phyloP scores from a whole-genome alignment of 2,113 vertebrate species.

The Austrofundulus limnaeus region DNA sequence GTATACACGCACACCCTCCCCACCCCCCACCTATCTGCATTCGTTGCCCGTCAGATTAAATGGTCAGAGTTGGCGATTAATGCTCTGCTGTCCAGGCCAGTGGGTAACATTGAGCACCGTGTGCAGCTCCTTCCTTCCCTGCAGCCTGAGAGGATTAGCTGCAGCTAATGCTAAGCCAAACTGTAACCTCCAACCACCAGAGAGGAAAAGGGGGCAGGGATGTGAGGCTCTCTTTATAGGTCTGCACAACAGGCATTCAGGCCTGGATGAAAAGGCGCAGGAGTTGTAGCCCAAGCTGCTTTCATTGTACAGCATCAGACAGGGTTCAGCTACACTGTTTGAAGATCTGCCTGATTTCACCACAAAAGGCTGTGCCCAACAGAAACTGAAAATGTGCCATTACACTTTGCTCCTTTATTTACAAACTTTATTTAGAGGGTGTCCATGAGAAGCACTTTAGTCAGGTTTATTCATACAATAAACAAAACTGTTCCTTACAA shows the following conservation, averaged over 20 bases:
- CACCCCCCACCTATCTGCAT: conserved; percentile 61
- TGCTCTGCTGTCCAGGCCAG: conserved; percentile 64
- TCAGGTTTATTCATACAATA: not conserved
- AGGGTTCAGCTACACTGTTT: not conserved
- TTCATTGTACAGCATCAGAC: not conserved
- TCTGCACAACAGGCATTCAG: conserved; percentile 9
- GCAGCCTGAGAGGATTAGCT: conserved; percentile 82
- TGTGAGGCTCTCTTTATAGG: conserved; percentile 25
- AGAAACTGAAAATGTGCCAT: not conserved
- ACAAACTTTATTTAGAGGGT: too few relatives aligned
- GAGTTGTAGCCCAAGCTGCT: conserved; percentile 6
- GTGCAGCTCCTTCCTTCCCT: conserved; percentile 62
- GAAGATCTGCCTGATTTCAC: not conserved
- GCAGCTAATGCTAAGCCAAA: conserved; percentile 77
- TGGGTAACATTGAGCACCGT: conserved; percentile 50
- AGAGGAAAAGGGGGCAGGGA: conserved; percentile 35
- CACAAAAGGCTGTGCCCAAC: not conserved
- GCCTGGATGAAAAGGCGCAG: conserved; percentile 19
- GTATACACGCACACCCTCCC: conserved; percentile 28
- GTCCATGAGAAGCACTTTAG: not conserved
- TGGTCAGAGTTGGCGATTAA: conserved; percentile 73
- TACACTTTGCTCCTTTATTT: not conserved
- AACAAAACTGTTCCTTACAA: too few relatives aligned
- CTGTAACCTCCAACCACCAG: conserved; percentile 53
- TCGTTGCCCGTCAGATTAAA: conserved; percentile 74